Percentiles rank a stretch among this genome's conserved stretches.
phyloP scores from a whole-genome alignment of 37 sponge, comb jelly and placozoan species.

The Haliclona indistincta region DNA sequence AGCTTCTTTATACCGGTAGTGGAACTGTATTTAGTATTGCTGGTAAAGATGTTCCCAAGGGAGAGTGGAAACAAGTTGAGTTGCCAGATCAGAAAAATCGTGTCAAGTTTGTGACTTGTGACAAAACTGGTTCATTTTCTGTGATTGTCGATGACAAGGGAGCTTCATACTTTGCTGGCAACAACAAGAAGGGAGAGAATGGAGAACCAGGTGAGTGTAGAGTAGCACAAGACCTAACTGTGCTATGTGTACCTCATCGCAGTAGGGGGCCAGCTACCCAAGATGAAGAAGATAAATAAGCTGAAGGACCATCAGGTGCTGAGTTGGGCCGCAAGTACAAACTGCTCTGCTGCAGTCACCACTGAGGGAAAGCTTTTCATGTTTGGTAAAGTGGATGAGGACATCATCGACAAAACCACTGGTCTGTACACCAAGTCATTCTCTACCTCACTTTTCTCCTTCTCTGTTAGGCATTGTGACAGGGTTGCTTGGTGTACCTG shows the following conservation, averaged over 20 bases:
- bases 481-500: slow-evolving; percentile 67
- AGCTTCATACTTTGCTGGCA: slow-evolving; percentile 69
- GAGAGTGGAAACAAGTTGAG: slow-evolving; percentile 60
- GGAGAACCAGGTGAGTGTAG: slow-evolving; percentile 62
- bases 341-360: slow-evolving; percentile 63
- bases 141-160: slow-evolving; percentile 79
- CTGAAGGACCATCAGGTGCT: slow-evolving; percentile 69
- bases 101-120: slow-evolving; percentile 50
- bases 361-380: slow-evolving; percentile 83
- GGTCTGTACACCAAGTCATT: slow-evolving; percentile 16
- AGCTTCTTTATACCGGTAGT: slow-evolving; percentile 73
- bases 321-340: slow-evolving; percentile 46
- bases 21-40: slow-evolving; percentile 59
- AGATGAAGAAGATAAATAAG: slow-evolving; percentile 52
- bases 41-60: slow-evolving; percentile 45
- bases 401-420: slow-evolving; percentile 65
- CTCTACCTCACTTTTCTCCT: background rate
- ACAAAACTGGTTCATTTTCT: slow-evolving; percentile 47
- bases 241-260: background rate
- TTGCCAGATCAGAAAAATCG: slow-evolving; percentile 66
- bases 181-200: slow-evolving; percentile 75
- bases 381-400: slow-evolving; percentile 75
- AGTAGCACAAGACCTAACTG: background rate
- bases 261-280: slow-evolving; percentile 40
- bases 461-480: slow-evolving; percentile 73